Percentiles rank a stretch among this genome's conserved stretches.
These are phyloP conservation scores for Epizoanthus illoricatus DNA, from an alignment of 92 coral and sea anemone species.

Conservation along the genomic window DNA sequence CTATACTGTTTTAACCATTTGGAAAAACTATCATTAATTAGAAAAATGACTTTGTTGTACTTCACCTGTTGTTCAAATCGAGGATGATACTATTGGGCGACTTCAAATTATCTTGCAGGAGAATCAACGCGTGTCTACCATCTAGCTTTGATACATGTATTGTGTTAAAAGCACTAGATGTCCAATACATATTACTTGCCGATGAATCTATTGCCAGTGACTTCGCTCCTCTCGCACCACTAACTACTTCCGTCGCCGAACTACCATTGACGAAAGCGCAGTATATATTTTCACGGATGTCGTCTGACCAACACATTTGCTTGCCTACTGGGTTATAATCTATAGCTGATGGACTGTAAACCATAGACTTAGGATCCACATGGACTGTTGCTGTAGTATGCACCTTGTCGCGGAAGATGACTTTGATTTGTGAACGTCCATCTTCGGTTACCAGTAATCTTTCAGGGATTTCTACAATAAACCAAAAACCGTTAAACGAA, in stretches of 20 bases:
- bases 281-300: slow-evolving; percentile 14
- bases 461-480: too few relatives aligned
- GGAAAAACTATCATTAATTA: not conserved
- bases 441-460: slow-evolving; percentile 9
- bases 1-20: too few relatives aligned
- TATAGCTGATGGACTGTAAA: slow-evolving; percentile 2
- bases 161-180: slow-evolving; percentile 13
- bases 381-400: not conserved
- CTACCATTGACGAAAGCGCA: slow-evolving; percentile 25
- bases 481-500: too few relatives aligned
- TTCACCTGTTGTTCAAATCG: slow-evolving; percentile 29
- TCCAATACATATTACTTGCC: slow-evolving; percentile 25
- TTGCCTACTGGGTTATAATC: slow-evolving; percentile 15
- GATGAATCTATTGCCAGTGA: slow-evolving; percentile 22
- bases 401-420: slow-evolving; percentile 5
- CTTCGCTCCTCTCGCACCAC: not conserved
- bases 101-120: not conserved
- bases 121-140: not conserved
- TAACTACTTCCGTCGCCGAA: slow-evolving; percentile 5
- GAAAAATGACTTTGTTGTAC: not conserved
- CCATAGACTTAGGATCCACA: not conserved
- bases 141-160: not conserved
- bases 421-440: slow-evolving; percentile 5
- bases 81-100: slow-evolving; percentile 25
- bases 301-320: slow-evolving; percentile 27